A percentile compares a stretch with the other conserved stretches of the same genome.
These are phyloP conservation scores for Drosophila monieri DNA, from an alignment of 2,888 invertebrate species.

Conservation along the genomic window DNA sequence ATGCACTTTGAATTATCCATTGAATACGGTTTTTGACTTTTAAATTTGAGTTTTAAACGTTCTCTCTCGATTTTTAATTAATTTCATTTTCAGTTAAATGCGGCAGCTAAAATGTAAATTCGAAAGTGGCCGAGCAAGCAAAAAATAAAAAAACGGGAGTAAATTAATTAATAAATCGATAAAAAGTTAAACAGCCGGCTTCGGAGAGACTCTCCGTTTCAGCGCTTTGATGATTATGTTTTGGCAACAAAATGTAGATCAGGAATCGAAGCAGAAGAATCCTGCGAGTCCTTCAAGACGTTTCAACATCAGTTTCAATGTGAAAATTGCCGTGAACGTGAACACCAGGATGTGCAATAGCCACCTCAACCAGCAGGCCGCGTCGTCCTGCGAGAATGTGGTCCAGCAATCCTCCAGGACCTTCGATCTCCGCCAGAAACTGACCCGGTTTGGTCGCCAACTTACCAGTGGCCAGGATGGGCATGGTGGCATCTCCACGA, in stretches of 20 bases:
- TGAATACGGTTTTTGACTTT: slow-evolving; percentile 39
- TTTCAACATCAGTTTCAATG: slow-evolving; percentile 68
- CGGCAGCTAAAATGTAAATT: slow-evolving; percentile 60
- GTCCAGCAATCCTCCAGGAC: slow-evolving; percentile 16
- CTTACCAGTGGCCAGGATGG: slow-evolving; percentile 31
- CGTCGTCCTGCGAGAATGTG: background rate
- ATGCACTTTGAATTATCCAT: slow-evolving; percentile 48
- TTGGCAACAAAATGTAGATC: slow-evolving; percentile 61
- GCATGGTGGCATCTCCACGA: slow-evolving; percentile 57
- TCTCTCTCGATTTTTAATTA: slow-evolving; percentile 10
- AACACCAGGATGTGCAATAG: slow-evolving; percentile 65
- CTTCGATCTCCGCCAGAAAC: slow-evolving; percentile 45
- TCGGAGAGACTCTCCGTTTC: slow-evolving; percentile 12
- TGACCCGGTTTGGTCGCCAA: slow-evolving; percentile 45
- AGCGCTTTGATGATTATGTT: slow-evolving; percentile 58
- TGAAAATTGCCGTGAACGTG: slow-evolving; percentile 71
- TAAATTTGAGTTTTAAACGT: slow-evolving; percentile 13
- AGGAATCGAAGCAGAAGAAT: slow-evolving; percentile 1
- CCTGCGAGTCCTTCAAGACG: slow-evolving; percentile 36
- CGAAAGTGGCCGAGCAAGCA: slow-evolving; percentile 9
- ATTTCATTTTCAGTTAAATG: slow-evolving; percentile 49
- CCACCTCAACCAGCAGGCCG: slow-evolving; percentile 29
- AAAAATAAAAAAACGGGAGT: slow-evolving; percentile 7
- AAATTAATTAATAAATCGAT: slow-evolving; percentile 29
- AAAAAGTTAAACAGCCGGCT: slow-evolving; percentile 27